Evolutionary conservation across 1,140 invertebrate genomes (phyloP).

Genomic region (Helicoverpa zea): DNA sequence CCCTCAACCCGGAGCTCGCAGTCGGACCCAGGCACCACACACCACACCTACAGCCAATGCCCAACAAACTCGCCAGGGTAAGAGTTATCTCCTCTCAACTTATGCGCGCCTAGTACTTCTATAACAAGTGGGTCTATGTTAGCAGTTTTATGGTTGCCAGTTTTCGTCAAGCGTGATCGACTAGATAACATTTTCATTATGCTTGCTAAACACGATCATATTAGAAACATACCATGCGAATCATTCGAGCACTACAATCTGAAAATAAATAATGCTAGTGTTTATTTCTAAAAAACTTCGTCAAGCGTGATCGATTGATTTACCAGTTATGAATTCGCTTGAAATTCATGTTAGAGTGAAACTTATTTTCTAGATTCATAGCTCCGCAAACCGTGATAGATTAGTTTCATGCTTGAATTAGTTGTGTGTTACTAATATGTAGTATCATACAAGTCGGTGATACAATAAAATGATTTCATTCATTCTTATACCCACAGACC

Average conservation of each 20-base stretch:
- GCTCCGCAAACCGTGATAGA: neutral
- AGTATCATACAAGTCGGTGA: slow-evolving; percentile 18
- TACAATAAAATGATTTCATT: slow-evolving; percentile 33
- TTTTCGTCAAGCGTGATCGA: neutral
- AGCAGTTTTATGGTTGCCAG: slow-evolving; percentile 15
- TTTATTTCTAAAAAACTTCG: neutral
- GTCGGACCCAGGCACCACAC: slow-evolving; percentile 66
- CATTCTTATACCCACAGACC: slow-evolving; percentile 15
- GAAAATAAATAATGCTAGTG: too few species aligned
- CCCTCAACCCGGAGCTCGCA: slow-evolving; percentile 94
- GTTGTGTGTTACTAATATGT: slow-evolving; percentile 5
- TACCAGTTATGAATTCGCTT: slow-evolving; percentile 4
- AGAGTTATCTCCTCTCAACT: slow-evolving; percentile 48
- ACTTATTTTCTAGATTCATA: slow-evolving; percentile 3
- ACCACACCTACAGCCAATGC: slow-evolving; percentile 78
- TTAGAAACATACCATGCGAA: too few species aligned
- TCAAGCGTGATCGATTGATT: slow-evolving; percentile 31
- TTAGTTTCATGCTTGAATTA: slow-evolving; percentile 34
- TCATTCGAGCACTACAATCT: too few species aligned
- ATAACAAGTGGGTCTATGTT: slow-evolving; percentile 23
- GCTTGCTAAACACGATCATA: too few species aligned
- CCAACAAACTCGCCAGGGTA: slow-evolving; percentile 84
- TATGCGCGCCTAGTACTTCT: slow-evolving; percentile 15
- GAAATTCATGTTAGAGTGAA: neutral
- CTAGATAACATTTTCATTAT: neutral